phyloP scores from a whole-genome alignment of 2,888 invertebrate genomes.

The Pinctada fucata region DNA sequence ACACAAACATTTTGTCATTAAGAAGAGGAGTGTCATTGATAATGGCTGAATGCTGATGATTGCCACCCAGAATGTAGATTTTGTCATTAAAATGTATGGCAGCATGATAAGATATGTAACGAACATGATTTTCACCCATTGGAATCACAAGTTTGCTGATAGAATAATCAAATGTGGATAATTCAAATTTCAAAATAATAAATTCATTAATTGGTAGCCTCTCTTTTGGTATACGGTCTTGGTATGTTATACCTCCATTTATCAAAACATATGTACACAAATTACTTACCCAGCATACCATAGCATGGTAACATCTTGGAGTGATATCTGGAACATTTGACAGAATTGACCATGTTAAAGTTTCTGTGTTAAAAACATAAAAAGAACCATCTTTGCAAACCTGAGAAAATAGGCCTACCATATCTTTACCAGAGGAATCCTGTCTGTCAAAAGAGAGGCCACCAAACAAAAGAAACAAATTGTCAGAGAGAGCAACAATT shows the following conservation, averaged over 20 bases:
- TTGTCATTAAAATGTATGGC: background rate
- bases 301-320: too few species aligned
- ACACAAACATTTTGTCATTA: background rate
- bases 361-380: background rate
- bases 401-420: background rate
- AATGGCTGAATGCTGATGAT: background rate
- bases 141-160: background rate
- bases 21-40: background rate
- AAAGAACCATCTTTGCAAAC: background rate
- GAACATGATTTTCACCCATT: background rate
- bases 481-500: background rate
- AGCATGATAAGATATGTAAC: background rate
- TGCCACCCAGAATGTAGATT: background rate
- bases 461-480: background rate
- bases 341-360: too few species aligned
- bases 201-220: background rate
- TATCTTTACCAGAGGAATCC: background rate
- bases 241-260: too few species aligned
- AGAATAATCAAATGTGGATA: background rate
- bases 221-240: too few species aligned
- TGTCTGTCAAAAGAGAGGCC: background rate
- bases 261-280: too few species aligned
- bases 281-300: too few species aligned
- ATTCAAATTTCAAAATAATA: background rate
- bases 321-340: too few species aligned